These are phyloP conservation scores for Tortrix viridana DNA, from an alignment of 2,888 invertebrate species.

Conservation along the genomic window DNA sequence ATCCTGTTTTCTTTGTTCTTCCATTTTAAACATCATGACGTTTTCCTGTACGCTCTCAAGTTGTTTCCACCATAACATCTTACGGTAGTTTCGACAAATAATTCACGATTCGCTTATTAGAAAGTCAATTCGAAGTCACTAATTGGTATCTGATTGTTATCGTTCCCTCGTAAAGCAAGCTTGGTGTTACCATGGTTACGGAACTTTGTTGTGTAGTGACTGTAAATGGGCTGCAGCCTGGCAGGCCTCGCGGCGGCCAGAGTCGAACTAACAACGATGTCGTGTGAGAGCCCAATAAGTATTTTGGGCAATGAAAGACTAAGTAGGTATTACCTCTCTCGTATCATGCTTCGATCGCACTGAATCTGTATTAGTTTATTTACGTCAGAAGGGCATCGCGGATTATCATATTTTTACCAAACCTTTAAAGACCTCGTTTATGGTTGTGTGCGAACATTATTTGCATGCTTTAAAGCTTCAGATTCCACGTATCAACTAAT, in stretches of 20 bases:
- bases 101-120: constrained; percentile 15
- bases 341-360: constrained; percentile 66
- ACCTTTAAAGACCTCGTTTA: constrained; percentile 21
- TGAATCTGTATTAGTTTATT: constrained; percentile 68
- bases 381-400: constrained; percentile 46
- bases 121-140: constrained; percentile 16
- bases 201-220: constrained; percentile 51
- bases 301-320: constrained; percentile 68
- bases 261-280: constrained; percentile 72
- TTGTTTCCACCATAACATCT: constrained; percentile 83
- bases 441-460: constrained; percentile 2
- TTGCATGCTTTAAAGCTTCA: constrained; percentile 14
- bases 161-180: constrained; percentile 49
- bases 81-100: constrained; percentile 41
- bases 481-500: constrained; percentile 8
- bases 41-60: constrained; percentile 67
- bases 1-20: constrained; percentile 65
- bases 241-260: constrained; percentile 67
- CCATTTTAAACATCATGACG: constrained; percentile 72
- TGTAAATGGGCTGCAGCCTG: constrained; percentile 52
- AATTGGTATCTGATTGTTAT: constrained; percentile 54
- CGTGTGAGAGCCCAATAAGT: constrained; percentile 62
- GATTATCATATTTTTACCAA: constrained; percentile 27
- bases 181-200: constrained; percentile 72
- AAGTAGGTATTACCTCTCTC: constrained; percentile 62